Conservation (phyloP, 2,888 invertebrate genomes). For the Agonopterix heracliana region DNA sequence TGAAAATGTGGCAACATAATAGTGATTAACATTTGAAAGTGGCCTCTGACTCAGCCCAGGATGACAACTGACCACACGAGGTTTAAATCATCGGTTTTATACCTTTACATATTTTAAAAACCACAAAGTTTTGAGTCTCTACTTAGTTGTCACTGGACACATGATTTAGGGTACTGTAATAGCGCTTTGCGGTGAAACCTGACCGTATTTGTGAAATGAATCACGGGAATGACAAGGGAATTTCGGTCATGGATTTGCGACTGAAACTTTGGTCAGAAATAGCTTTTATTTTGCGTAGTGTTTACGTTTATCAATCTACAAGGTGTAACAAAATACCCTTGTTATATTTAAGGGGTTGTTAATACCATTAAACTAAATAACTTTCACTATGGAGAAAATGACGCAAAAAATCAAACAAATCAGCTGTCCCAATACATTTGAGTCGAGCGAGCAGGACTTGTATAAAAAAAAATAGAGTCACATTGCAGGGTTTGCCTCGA, state of each 20-base stretch:
- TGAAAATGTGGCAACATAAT: not conserved
- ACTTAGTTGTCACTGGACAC: slow-evolving; percentile 40
- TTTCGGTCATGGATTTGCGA: slow-evolving; percentile 7
- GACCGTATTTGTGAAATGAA: slow-evolving; percentile 19
- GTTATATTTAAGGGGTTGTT: no score
- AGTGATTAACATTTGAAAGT: not conserved
- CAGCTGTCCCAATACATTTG: no score
- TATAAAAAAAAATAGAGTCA: no score
- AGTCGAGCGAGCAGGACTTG: no score
- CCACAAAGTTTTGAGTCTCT: slow-evolving; percentile 38
- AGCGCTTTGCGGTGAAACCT: slow-evolving; percentile 24
- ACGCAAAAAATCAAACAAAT: no score
- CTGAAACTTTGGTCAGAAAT: no score
- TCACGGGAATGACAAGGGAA: slow-evolving; percentile 15
- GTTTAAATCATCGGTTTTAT: not conserved
- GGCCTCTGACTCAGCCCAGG: not conserved
- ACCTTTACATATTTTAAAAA: slow-evolving; percentile 4
- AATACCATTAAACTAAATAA: no score
- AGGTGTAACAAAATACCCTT: no score
- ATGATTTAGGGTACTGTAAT: slow-evolving; percentile 28
- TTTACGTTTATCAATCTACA: no score
- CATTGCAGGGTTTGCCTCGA: no score
- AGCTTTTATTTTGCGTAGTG: no score
- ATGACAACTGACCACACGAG: not conserved
- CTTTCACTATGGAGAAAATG: no score